These are phyloP conservation scores for Thalassophryne amazonica DNA, from an alignment of 2,797 vertebrate species.

Conservation along the genomic window DNA sequence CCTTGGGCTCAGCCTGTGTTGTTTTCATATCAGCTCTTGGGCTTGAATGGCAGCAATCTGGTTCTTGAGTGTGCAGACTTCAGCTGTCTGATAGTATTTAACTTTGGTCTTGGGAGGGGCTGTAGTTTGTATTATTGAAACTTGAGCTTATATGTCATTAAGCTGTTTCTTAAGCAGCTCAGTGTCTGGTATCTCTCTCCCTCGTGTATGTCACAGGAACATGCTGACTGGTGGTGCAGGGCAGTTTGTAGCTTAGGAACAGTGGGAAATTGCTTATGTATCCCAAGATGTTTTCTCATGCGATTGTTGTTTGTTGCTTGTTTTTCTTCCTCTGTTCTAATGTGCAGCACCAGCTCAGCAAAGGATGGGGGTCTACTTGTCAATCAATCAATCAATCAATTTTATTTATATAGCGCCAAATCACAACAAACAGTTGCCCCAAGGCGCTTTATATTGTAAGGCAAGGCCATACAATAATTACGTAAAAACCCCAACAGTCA, in stretches of 20 bases:
- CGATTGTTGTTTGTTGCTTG: background rate
- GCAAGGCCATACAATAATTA: too few species aligned
- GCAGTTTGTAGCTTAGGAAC: background rate
- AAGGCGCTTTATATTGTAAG: too few species aligned
- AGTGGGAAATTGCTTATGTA: background rate
- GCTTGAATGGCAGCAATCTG: background rate
- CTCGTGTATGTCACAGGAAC: background rate
- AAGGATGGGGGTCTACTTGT: background rate
- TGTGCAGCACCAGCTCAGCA: background rate
- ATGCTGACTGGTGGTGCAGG: background rate
- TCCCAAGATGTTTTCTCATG: slow-evolving; percentile 12
- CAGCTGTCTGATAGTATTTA: background rate
- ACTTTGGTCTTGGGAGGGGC: background rate
- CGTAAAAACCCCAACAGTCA: too few species aligned
- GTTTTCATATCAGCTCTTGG: background rate
- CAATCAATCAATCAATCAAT: too few species aligned
- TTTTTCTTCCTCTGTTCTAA: background rate
- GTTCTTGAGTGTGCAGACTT: background rate
- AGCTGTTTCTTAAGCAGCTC: background rate
- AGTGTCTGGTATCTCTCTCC: background rate
- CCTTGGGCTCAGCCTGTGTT: background rate
- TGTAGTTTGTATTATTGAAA: background rate
- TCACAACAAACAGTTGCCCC: too few species aligned
- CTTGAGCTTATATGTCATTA: background rate
- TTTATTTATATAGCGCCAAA: too few species aligned